Evolutionary conservation across 2,888 invertebrate genomes (phyloP).

Genomic region (Cataglyphis albicans): DNA sequence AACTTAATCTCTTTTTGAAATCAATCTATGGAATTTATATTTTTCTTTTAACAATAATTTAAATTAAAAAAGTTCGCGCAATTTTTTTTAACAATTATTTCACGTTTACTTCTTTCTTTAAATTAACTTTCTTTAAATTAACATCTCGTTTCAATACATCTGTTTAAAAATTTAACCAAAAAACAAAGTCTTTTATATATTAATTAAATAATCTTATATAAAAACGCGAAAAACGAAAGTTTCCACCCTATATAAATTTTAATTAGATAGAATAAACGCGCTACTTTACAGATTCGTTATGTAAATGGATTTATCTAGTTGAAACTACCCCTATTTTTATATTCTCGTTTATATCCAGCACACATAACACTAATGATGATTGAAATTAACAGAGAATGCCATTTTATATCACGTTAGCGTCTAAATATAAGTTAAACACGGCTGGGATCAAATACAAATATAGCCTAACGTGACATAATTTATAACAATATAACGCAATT

Average conservation of each 20-base stretch:
- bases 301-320: conserved; percentile 20
- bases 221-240: neutral
- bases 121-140: neutral
- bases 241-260: neutral
- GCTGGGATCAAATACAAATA: conserved; percentile 16
- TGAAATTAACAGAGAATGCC: conserved; percentile 35
- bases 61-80: neutral
- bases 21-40: neutral
- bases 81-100: neutral
- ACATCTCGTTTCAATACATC: neutral
- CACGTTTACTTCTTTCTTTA: neutral
- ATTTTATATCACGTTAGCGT: conserved; percentile 24
- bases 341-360: neutral
- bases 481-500: conserved; percentile 19
- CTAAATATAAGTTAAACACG: conserved; percentile 51
- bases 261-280: neutral
- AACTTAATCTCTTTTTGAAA: neutral
- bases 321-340: conserved; percentile 25
- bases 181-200: neutral
- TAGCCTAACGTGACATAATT: conserved; percentile 22
- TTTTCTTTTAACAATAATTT: neutral
- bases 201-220: neutral
- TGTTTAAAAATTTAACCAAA: neutral
- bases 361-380: conserved; percentile 15
- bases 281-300: conserved; percentile 33